Conservation (phyloP, 2,888 invertebrate species). For the Epirrita christyi region DNA sequence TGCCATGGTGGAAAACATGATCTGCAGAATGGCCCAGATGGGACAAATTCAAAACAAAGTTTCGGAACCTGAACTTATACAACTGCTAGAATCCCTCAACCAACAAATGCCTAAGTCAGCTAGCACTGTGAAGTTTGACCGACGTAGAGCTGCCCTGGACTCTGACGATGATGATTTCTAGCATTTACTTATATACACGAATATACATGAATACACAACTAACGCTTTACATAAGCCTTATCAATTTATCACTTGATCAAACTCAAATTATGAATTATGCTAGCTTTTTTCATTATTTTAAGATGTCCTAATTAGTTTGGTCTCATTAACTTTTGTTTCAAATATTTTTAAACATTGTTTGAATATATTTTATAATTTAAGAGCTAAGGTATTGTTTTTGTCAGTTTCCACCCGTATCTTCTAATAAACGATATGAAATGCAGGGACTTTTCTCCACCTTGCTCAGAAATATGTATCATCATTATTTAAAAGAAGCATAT, state of each 20-base stretch:
- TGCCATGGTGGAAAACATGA: conserved; percentile 96
- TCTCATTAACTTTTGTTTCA: neutral
- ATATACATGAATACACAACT: conserved; percentile 26
- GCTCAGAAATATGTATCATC: no score
- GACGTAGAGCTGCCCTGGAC: conserved; percentile 94
- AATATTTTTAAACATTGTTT: no score
- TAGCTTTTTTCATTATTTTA: neutral
- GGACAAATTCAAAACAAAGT: conserved; percentile 95
- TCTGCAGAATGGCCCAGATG: conserved; percentile 96
- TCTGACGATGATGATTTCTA: conserved; percentile 90
- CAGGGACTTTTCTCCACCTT: no score
- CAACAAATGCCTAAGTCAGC: conserved; percentile 91
- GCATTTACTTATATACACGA: conserved; percentile 37
- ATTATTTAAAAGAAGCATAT: no score
- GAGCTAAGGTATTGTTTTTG: conserved; percentile 14
- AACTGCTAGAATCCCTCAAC: conserved; percentile 93
- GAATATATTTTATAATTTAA: conserved; percentile 9
- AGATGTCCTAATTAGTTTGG: neutral
- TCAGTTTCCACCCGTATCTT: neutral
- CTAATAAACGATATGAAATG: neutral
- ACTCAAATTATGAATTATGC: neutral
- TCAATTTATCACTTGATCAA: conserved; percentile 11
- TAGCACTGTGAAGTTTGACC: conserved; percentile 95
- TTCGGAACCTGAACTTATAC: conserved; percentile 93
- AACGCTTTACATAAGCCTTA: conserved; percentile 34